Percentiles rank a stretch among this genome's conserved stretches.
Evolutionary conservation across 2,797 vertebrate species (phyloP).

Genomic region (Stomatorhinus walkeri): DNA sequence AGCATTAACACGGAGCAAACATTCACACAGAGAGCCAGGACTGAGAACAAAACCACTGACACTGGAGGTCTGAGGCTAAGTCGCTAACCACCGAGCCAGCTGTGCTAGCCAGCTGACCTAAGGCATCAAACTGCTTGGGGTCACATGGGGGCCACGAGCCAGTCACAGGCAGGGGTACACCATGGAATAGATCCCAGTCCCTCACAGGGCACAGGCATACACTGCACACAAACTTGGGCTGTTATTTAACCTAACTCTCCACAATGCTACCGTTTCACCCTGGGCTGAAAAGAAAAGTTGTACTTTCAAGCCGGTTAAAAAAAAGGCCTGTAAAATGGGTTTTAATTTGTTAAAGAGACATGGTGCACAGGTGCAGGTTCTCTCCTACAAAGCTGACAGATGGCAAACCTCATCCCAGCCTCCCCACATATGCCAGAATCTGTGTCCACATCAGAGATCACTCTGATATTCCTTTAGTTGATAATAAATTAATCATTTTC

Average conservation of each 20-base stretch:
- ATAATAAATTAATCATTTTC: conserved; percentile 2
- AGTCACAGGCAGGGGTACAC: background rate
- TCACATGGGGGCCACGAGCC: background rate
- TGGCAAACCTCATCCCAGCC: background rate
- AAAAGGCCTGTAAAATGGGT: background rate
- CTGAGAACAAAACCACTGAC: background rate
- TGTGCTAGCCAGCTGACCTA: background rate
- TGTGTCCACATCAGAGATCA: background rate
- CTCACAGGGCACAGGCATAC: background rate
- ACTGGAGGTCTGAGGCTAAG: background rate
- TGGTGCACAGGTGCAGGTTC: background rate
- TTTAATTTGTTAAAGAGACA: background rate
- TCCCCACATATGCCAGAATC: background rate
- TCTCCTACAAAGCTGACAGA: background rate
- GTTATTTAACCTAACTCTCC: background rate
- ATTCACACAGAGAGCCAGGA: background rate
- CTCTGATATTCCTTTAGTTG: background rate
- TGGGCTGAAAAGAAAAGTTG: background rate
- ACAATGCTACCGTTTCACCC: background rate
- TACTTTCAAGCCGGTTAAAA: background rate
- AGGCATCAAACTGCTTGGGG: background rate
- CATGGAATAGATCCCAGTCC: background rate
- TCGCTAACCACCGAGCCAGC: background rate
- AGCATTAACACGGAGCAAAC: background rate
- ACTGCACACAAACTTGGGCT: background rate